A percentile compares a stretch with the other conserved stretches of the same genome.
Conservation (phyloP, 2,113 vertebrate species). For the Mola mola region DNA sequence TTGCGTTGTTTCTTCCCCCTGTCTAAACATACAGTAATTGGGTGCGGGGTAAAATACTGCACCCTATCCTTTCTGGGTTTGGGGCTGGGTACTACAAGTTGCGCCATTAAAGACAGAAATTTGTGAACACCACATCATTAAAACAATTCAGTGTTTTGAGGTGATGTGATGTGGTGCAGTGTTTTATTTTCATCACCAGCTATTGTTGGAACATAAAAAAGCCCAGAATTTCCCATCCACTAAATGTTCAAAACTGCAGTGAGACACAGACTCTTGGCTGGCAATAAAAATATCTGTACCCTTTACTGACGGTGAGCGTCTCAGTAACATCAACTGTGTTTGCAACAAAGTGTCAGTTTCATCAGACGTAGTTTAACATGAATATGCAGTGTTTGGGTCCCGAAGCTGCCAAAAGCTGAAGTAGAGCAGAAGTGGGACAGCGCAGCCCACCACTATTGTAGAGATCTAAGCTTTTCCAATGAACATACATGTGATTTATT, state of each 20-base stretch:
- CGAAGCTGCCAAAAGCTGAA: slow-evolving; percentile 54
- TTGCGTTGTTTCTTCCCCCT: too few species aligned
- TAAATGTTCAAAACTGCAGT: slow-evolving; percentile 25
- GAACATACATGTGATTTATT: slow-evolving; percentile 40
- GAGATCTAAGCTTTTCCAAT: slow-evolving; percentile 37
- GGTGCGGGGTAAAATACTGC: too few species aligned
- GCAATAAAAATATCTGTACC: slow-evolving; percentile 34
- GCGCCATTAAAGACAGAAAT: slow-evolving; percentile 32
- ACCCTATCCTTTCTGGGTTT: too few species aligned
- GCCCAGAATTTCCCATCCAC: neutral
- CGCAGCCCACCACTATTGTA: slow-evolving; percentile 17
- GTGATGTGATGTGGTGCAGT: slow-evolving; percentile 39
- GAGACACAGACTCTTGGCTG: slow-evolving; percentile 37
- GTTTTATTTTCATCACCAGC: slow-evolving; percentile 52
- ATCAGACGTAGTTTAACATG: slow-evolving; percentile 35
- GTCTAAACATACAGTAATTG: too few species aligned
- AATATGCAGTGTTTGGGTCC: slow-evolving; percentile 49
- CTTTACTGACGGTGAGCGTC: slow-evolving; percentile 2
- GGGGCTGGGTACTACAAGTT: too few species aligned
- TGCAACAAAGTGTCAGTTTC: slow-evolving; percentile 57
- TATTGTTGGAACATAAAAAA: neutral
- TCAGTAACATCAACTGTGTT: slow-evolving; percentile 31
- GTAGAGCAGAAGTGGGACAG: slow-evolving; percentile 31
- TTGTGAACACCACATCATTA: slow-evolving; percentile 56
- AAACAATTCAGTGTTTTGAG: slow-evolving; percentile 52